These are phyloP conservation scores for Grantiella picta DNA, from an alignment of 2,113 vertebrate species.

Conservation along the genomic window DNA sequence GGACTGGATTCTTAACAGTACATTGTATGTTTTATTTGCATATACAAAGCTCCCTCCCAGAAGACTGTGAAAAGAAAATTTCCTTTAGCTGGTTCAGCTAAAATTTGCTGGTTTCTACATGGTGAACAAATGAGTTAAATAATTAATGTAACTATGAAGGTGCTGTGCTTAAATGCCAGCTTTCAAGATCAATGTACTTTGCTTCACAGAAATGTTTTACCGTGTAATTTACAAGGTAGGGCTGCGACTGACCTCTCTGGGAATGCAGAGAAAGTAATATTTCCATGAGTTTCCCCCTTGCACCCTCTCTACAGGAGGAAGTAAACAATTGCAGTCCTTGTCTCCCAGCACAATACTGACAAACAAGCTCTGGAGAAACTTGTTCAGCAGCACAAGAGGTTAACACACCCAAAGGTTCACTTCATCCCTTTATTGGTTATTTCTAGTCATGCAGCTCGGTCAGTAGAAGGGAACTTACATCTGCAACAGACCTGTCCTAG, in stretches of 20 bases:
- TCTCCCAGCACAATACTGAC: neutral
- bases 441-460: neutral
- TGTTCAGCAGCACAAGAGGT: neutral
- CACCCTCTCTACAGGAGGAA: neutral
- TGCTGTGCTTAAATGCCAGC: neutral
- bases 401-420: neutral
- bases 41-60: neutral
- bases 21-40: neutral
- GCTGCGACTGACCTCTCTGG: neutral
- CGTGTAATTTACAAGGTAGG: neutral
- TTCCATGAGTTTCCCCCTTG: neutral
- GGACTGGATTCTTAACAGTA: neutral
- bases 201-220: neutral
- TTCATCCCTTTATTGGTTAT: neutral
- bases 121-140: neutral
- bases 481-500: neutral
- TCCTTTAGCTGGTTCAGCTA: neutral
- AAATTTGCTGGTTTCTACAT: neutral
- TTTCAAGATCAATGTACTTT: neutral
- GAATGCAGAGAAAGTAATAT: neutral
- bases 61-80: neutral
- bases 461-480: rapidly evolving
- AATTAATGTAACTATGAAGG: neutral
- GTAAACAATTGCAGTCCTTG: neutral
- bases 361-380: neutral